Evolutionary conservation across 2,113 vertebrate genomes (phyloP), one percentile per base, ranked within the genome.

Genomic region (Mellivora capensis): DNA sequence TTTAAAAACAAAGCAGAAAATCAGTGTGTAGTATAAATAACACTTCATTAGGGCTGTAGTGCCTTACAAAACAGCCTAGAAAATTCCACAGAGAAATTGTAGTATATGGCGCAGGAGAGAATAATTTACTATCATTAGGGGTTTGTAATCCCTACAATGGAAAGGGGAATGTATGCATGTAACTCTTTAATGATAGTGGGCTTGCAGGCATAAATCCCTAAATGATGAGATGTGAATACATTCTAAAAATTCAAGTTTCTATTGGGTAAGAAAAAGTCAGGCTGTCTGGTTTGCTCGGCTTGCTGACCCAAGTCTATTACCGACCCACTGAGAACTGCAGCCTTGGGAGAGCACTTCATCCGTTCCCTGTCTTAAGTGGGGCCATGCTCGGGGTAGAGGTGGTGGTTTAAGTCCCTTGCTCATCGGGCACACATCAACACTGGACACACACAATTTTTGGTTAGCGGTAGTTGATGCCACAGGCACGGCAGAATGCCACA

Each of bases 161-260:
- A 86, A 94, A 94, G 81, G 52, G 49, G 97, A 98, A 97, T 98
- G 98, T 85, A 88, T 97, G 96, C 97, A 79, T 52, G 97, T 93
- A 97, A 98, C 98, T 93, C 97, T 99, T 98, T 98, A 98, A 99
- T 98, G 98, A 97, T 93, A 98, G 97, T 95, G 96, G 71, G 64
- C 97, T 90, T 97, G 95, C 97, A 98, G 97, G 98, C 98, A 98
- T 93, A 98, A 98, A 98, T 98, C 97, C 97, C 44, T 74, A 44
- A 37, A 91, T 76, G 96, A 94, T 91, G 97, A 97, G 94, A 98
- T 52, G 59, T 92, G 94, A 97, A 76, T 88, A 34, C 93, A 96
- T 98, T 98, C 97, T 94, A 98, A 96, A 97, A 95, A 98, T 97
- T 81, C 79, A 61, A 87, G 82, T 94, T 98, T 97, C 91, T 95